Base-by-base conservation (phyloP, 2,888 invertebrate species). In the Dryomyza anilis region DNA sequence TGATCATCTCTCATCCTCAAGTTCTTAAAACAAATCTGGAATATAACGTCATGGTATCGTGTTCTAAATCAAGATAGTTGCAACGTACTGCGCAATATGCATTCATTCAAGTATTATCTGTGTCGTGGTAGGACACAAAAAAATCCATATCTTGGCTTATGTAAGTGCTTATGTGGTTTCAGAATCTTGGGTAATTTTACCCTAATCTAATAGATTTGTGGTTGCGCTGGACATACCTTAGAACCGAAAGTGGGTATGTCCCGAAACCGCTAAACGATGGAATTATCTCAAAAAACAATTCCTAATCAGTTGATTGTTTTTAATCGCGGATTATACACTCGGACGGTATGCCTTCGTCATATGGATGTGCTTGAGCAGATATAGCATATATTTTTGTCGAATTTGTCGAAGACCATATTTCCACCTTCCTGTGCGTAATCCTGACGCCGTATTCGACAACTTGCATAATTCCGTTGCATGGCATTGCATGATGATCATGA, bases 231-330 rank as follows among this genome's bases (percentile, higher is more conserved):
- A 53, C 52, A 61, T 43, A 53, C 30, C 53, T 39, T 53, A 14
- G 39, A 39, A 21, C 36, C 39, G 74, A 75, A 71, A 75, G 75
- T 78, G 78, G 78, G 80, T 79, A 79, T 78, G 79, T 77, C 78
- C 77, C 75, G 71, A 71, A 71, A 74, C 68, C 78, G 75, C 78
- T 80, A 79, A 79, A 77, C 75, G 79, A 75, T 76, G 77, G 66
- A 71, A 74, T 80, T 79, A 79, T 80, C 78, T 78, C 72, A 69
- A 70, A 76, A 77, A 79, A 78, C 73, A n/a, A 77, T 75, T 74
- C 73, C 64, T 75, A 79, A 78, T 75, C 77, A 79, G 74, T 74
- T 71, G 72, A 77, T 78, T 75, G 73, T 74, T 71, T 71, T 66
- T 66, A 55, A 55, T n/a, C 55, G 19, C 27, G 21, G 46, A 58